Base-by-base conservation (phyloP, 2,113 vertebrate species). In the Struthidea cinerea region DNA sequence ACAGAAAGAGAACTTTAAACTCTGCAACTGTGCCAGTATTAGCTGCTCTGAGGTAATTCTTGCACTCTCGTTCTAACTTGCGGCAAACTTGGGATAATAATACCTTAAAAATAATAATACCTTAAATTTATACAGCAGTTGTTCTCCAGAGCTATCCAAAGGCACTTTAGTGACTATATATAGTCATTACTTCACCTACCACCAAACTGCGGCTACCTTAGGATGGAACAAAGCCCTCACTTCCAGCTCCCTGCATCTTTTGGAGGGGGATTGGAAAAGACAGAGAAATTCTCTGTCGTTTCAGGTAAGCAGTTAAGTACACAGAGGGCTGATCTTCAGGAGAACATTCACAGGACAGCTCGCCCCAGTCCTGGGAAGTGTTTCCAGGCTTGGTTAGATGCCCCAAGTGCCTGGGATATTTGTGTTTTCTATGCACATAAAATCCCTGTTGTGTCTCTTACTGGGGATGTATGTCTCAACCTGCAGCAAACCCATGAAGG, bases 31-130 rank as follows among this genome's bases (percentile, higher is more conserved):
- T 67, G 90, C 47, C 91, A 95, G 27, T 21, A 91, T 97, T 91
- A 88, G 91, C 69, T 93, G 59, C 73, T 86, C 64, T 82, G 35
- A 86, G 75, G 91, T 87, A 96, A 96, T 94, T 97, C 95, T 97
- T 91, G 70, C 79, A 83, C 93, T 87, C 89, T 96, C 11, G 42
- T 92, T 97, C 84, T 90, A 97, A 97, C 97, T 96, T 97, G 94
- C 2, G 79, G 97, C 93, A 97, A 97, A 96, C 89, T 96, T 94
- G 95, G 67, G 59, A 95, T 98, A 97, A 98, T 97, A 97, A 97
- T 73, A 93, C 93, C 94, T 97, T 96, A 91, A 93, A 92, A 97
- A 96, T 95, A 98, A 98, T 98, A 96, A 98, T 95, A 97, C 92
- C 95, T 97, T 97, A 77, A 94, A 84, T 89, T 96, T 92, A 82